phyloP scores from a whole-genome alignment of 2,797 vertebrate species.

The Tympanoctomys barrerae region DNA sequence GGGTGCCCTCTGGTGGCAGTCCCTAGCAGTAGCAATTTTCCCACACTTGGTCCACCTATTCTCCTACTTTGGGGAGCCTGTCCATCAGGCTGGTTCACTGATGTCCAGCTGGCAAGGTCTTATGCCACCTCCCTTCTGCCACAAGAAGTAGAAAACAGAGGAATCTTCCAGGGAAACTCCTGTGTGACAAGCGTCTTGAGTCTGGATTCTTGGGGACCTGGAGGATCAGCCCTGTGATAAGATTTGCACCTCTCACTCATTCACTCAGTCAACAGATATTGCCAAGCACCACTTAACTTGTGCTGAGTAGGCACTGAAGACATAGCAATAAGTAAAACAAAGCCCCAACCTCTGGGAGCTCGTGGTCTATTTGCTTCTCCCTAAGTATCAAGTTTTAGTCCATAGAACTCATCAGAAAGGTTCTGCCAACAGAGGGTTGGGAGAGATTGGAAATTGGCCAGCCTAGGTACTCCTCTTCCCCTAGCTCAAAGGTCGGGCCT shows the following conservation, averaged over 20 bases:
- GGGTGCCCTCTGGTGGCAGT: conserved; percentile 81
- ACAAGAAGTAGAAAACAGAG: background rate
- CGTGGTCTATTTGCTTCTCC: background rate
- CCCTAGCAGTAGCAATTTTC: background rate
- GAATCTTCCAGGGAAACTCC: background rate
- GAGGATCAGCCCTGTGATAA: background rate
- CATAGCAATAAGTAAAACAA: background rate
- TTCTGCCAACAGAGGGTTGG: background rate
- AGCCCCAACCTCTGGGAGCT: background rate
- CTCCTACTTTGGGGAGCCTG: background rate
- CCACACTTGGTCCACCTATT: background rate
- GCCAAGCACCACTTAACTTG: background rate
- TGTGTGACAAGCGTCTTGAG: background rate
- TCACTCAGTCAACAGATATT: background rate
- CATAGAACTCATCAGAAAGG: background rate
- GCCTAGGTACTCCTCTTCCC: background rate
- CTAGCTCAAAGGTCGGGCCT: background rate
- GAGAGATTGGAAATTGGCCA: background rate
- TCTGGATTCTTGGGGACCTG: background rate
- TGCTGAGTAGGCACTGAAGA: background rate
- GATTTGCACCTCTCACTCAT: background rate
- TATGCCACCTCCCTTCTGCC: background rate
- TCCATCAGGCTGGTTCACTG: background rate
- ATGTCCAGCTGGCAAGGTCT: background rate
- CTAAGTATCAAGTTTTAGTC: background rate